These are phyloP conservation scores for Gila robusta DNA, from an alignment of 2,797 vertebrate species.

Conservation along the genomic window DNA sequence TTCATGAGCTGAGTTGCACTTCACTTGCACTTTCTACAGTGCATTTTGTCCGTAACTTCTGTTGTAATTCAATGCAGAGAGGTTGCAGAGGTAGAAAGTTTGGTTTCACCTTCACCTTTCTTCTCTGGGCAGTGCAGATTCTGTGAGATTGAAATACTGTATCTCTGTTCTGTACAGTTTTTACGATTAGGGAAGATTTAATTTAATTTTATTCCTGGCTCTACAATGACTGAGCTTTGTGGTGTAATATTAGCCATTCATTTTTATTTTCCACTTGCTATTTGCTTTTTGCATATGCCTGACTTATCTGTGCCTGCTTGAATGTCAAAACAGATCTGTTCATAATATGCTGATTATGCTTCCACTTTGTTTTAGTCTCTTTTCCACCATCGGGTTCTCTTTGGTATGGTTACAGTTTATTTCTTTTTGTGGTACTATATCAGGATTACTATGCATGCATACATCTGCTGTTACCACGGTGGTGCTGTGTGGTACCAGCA, in stretches of 20 bases:
- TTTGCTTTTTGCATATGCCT: slow-evolving; percentile 16
- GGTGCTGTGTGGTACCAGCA: neutral
- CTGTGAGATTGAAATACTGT: neutral
- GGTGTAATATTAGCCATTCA: slow-evolving; percentile 32
- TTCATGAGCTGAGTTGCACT: slow-evolving; percentile 2
- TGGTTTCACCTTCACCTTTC: slow-evolving; percentile 24
- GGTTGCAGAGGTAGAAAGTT: slow-evolving; percentile 21
- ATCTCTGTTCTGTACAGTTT: neutral
- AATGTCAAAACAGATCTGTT: slow-evolving; percentile 11
- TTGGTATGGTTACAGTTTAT: neutral
- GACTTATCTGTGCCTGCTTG: slow-evolving; percentile 8
- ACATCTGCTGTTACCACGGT: neutral
- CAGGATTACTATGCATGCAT: neutral
- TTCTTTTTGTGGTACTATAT: neutral
- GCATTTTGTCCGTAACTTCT: slow-evolving; percentile 3
- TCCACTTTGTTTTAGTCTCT: neutral
- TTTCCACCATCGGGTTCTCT: neutral
- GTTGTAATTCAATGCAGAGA: slow-evolving; percentile 30
- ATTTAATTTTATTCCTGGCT: neutral
- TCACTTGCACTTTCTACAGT: slow-evolving; percentile 2
- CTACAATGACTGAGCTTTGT: neutral
- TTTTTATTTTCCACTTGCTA: slow-evolving; percentile 11
- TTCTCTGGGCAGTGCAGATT: slow-evolving; percentile 19
- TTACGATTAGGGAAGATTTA: slow-evolving; percentile 16
- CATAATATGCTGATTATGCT: neutral